Base-by-base conservation (phyloP, 2,888 invertebrate species). In the Dynastes maya region DNA sequence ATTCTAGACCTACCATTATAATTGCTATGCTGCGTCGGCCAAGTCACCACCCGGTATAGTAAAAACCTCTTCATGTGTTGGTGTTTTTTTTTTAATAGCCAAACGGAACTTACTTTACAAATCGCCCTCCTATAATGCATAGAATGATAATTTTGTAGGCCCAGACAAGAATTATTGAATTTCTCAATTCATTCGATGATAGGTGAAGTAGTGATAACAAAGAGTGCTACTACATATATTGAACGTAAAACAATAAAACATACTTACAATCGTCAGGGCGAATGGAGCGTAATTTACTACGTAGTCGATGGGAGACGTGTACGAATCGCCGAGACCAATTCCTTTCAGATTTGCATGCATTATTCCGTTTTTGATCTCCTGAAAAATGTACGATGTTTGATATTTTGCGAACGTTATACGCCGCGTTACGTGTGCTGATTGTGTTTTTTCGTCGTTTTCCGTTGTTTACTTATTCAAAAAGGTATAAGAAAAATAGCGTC, bases 221-320 rank as follows among this genome's bases (percentile, higher is more conserved):
- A 32, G 32, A 32, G 5, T 5, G 32, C 32, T 32, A 32, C 16
- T 16, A 5, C 5, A 8, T 45, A 45, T 9, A 40, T 40, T 5
- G 8, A 72, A 61, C 72, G 45, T 61, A 61, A 61, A 49, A 74
- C 61, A 74, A 74, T 61, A 16, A 16, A 16, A 8, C 49, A 74
- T 74, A 79, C 77, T 79, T 82, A 85, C 85, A 51, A 84, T 82
- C 74, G 83, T 82, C 64, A 84, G 77, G 13, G 84, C 83, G 75
- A 84, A 84, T 29, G 85, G 83, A 1, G 84, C 85, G 78, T 84
- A 85, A 77, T 83, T 84, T 27, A 82, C 74, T 67, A 85, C 83
- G 76, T 83, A 85, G 79, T 86, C 86, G 68, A 84, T 82, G 4
- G 86, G 85, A 5, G 86, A 86, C 65, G 86, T 86, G 65, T 84